phyloP scores from a whole-genome alignment of 2,113 vertebrate species.

The Noturus placidus region DNA sequence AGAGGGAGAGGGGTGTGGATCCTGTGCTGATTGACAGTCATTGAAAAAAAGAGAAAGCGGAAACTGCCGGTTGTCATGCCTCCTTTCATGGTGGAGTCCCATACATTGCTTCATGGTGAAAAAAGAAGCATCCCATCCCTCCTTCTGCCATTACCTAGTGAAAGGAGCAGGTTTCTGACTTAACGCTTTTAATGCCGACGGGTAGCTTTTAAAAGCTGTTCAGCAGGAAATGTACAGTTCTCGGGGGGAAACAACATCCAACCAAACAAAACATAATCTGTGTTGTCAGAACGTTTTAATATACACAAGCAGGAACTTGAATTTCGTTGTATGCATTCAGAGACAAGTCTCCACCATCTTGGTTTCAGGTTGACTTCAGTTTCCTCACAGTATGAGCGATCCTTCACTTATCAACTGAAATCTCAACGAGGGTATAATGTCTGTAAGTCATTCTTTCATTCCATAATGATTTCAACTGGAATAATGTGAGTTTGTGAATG shows the following conservation, averaged over 20 bases:
- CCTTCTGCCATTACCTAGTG: slow-evolving; percentile 12
- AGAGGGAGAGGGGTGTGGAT: neutral
- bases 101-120: slow-evolving; percentile 8
- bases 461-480: neutral
- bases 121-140: neutral
- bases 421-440: neutral
- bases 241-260: neutral
- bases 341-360: neutral
- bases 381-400: neutral
- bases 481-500: neutral
- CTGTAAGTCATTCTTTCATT: neutral
- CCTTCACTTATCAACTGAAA: neutral
- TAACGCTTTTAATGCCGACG: neutral
- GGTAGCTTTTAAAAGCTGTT: neutral
- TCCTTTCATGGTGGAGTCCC: neutral
- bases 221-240: neutral
- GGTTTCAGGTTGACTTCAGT: neutral
- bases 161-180: neutral
- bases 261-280: neutral
- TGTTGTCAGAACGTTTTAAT: neutral
- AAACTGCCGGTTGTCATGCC: neutral
- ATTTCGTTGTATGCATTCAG: neutral
- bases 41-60: neutral
- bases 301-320: neutral
- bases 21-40: slow-evolving; percentile 3